A percentile compares a stretch with the other conserved stretches of the same genome.
phyloP scores from a whole-genome alignment of 2,113 vertebrate species.

The Nibea coibor region DNA sequence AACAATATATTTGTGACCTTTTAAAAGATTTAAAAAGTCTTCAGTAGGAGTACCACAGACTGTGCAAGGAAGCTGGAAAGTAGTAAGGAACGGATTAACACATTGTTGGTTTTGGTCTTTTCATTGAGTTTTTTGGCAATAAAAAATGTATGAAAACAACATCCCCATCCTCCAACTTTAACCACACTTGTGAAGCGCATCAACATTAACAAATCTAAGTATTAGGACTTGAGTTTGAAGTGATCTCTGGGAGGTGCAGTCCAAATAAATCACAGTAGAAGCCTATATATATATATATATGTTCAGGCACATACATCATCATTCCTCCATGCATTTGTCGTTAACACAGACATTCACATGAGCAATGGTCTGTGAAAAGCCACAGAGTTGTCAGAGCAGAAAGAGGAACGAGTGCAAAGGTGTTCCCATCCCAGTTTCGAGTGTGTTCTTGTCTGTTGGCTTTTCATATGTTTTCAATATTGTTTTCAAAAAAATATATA shows the following conservation, averaged over 20 bases:
- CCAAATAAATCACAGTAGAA: not conserved
- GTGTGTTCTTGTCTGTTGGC: conserved; percentile 3
- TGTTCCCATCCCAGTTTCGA: not conserved
- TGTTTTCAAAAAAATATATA: conserved; percentile 32
- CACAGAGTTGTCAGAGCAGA: conserved; percentile 17
- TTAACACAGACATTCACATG: conserved; percentile 5
- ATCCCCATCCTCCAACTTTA: not conserved
- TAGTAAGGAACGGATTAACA: not conserved
- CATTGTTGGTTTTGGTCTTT: not conserved
- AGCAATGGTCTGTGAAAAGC: conserved; percentile 17
- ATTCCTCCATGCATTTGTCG: conserved; percentile 12
- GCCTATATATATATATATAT: not conserved
- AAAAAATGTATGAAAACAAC: not conserved
- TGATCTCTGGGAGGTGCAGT: conserved; percentile 1
- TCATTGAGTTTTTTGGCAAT: not conserved
- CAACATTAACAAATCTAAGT: conserved; percentile 1
- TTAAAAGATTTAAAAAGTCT: too few relatives aligned
- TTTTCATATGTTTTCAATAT: conserved; percentile 54
- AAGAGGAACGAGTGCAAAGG: conserved; percentile 3
- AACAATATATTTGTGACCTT: too few relatives aligned
- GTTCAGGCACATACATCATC: conserved; percentile 16
- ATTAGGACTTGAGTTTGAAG: conserved; percentile 15
- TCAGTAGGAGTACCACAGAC: not conserved
- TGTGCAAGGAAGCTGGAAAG: not conserved
- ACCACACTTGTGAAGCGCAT: not conserved